Evolutionary conservation across 2,113 vertebrate species (phyloP), one percentile per base, ranked within the genome.

Genomic region (Tringa solitaria): DNA sequence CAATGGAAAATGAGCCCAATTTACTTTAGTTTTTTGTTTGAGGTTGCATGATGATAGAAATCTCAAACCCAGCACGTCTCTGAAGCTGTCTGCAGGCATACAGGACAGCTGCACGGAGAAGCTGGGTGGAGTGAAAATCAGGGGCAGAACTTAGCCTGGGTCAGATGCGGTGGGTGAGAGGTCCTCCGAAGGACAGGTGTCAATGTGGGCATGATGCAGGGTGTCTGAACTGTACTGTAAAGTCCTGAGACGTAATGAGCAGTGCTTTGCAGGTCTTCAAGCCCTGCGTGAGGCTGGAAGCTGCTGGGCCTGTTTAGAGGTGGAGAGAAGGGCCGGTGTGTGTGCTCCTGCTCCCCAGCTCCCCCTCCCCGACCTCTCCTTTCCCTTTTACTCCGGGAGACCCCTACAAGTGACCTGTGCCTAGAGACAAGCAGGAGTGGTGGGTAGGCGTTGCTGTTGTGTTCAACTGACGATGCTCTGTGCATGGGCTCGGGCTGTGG

Each of bases 391-490:
- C 43, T 87, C 70, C 63, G 45, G 83, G 92, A 95, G 91, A 73
- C 75, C 89, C 83, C 95, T 90, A 88, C 30, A 84, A 95, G 83
- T 84, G 53, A 93, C 85, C 67, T 85, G 93, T 93, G 88, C 56
- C 87, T 95, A 92, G 84, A 90, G 83, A 92, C 57, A 84, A 95
- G 89, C 20, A 54, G 87, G 79, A 95, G 79, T 88, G 93, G 77
- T 78, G 81, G 74, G 74, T 87, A 68, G 94, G 78, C 9, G 3
- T 92, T 92, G 81, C 87, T 87, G 68, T 54, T 63, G 89, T 73
- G 75, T 54, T 95, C 93, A 89, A 74, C 79, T 93, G 91, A 16
- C 3, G 5, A 27, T 81, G 77, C 64, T 70, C 41, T 41, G 57
- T 60, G 48, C 48, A 8, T 65, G 86, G 61, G 74, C 73, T 74